Evolutionary conservation across 2,888 invertebrate species (phyloP).

Genomic region (Eupithecia vulgata): DNA sequence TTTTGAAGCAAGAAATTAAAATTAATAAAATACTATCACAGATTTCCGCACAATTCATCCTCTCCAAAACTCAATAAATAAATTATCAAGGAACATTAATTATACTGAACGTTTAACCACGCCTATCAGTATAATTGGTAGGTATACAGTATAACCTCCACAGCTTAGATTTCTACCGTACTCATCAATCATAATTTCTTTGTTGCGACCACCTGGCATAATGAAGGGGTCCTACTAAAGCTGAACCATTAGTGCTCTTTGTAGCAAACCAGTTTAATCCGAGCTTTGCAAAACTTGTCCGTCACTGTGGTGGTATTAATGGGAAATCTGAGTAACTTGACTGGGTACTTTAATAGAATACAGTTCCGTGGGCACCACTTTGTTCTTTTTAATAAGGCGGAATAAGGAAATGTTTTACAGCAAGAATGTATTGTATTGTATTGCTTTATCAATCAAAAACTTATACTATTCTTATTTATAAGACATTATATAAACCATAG

Average conservation of each 20-base stretch:
- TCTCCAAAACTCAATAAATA: not conserved
- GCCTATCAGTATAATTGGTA: conserved; percentile 23
- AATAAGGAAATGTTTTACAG: not conserved
- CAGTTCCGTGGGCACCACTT: not conserved
- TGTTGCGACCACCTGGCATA: conserved; percentile 29
- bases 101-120: conserved; percentile 7
- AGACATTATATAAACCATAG: too few species aligned
- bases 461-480: too few species aligned
- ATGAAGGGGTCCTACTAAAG: conserved; percentile 23
- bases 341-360: not conserved
- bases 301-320: conserved; percentile 33
- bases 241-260: conserved; percentile 8
- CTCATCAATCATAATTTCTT: conserved; percentile 40
- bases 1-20: too few species aligned
- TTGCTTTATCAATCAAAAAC: too few species aligned
- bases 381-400: not conserved
- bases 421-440: too few species aligned
- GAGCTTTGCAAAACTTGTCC: conserved; percentile 19
- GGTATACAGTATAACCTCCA: conserved; percentile 14
- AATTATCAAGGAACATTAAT: conserved; percentile 27
- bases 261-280: conserved; percentile 15
- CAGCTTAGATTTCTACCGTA: conserved; percentile 30
- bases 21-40: not conserved
- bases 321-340: conserved; percentile 6
- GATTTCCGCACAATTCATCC: not conserved